Evolutionary conservation across 2,113 vertebrate genomes (phyloP).

Genomic region (Chroicocephalus ridibundus): DNA sequence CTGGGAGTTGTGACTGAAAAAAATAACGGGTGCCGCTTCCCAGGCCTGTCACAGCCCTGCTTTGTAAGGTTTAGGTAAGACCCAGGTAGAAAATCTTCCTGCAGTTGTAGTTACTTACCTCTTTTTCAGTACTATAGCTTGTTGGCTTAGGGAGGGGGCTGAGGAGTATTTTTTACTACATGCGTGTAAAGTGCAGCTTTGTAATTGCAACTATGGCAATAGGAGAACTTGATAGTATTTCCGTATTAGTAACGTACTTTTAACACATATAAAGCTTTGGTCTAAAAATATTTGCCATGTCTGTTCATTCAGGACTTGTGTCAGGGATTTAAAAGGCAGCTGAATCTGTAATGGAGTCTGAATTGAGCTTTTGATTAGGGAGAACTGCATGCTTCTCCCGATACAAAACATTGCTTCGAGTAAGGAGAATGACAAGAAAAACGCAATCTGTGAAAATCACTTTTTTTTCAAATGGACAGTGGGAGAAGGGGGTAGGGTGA

Average conservation of each 20-base stretch:
- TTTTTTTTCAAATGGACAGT: rapidly evolving
- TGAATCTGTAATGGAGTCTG: too few relatives aligned
- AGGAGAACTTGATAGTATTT: neutral
- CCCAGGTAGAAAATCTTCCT: rapidly evolving
- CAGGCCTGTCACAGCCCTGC: neutral
- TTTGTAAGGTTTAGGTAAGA: neutral
- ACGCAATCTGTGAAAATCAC: rapidly evolving
- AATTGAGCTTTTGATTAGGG: neutral
- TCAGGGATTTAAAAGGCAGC: neutral
- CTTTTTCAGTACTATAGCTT: rapidly evolving
- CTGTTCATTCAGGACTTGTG: rapidly evolving
- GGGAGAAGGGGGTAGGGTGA: neutral
- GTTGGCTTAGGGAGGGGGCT: neutral
- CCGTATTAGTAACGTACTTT: rapidly evolving
- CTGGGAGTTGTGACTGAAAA: rapidly evolving
- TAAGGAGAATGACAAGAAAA: neutral
- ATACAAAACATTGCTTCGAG: rapidly evolving
- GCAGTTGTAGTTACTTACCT: rapidly evolving
- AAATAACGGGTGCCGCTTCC: neutral
- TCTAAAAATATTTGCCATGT: neutral
- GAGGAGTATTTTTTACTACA: rapidly evolving
- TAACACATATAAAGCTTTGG: rapidly evolving
- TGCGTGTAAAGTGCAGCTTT: rapidly evolving
- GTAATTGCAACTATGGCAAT: neutral
- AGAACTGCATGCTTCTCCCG: neutral